phyloP scores from a whole-genome alignment of 2,888 invertebrate genomes.

The Reticulitermes lucifugus region DNA sequence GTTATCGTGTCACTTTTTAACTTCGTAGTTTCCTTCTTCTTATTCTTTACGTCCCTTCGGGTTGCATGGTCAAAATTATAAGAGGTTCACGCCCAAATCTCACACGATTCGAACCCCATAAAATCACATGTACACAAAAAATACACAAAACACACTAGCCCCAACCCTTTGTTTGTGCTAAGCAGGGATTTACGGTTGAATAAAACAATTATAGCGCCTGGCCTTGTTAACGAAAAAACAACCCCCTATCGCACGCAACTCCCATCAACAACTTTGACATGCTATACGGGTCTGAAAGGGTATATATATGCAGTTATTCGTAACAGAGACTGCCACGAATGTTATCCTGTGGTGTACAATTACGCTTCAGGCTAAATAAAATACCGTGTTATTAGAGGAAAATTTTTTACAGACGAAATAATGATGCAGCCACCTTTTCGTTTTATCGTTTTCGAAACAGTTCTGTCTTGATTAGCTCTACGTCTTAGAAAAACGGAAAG shows the following conservation, averaged over 20 bases:
- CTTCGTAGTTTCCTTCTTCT: too few species aligned
- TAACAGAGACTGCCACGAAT: not conserved
- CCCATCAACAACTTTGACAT: not conserved
- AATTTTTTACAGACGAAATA: not conserved
- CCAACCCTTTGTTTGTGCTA: not conserved
- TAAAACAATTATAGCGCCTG: not conserved
- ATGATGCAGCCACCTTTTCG: not conserved
- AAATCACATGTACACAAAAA: not conserved
- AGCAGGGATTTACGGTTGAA: not conserved
- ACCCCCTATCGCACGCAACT: not conserved
- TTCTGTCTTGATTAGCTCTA: too few species aligned
- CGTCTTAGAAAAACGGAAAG: too few species aligned
- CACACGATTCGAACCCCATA: not conserved
- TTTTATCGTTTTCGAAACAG: too few species aligned
- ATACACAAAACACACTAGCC: not conserved
- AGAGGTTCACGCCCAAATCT: not conserved
- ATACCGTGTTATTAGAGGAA: not conserved
- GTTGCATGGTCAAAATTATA: not conserved
- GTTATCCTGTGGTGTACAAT: not conserved
- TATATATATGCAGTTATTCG: not conserved
- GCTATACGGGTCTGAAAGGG: not conserved
- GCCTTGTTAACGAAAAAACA: not conserved
- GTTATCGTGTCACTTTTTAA: too few species aligned
- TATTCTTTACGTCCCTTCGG: not conserved
- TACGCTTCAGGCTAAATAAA: not conserved